phyloP scores from a whole-genome alignment of 2,797 vertebrate genomes.

The Micromesistius poutassou region DNA sequence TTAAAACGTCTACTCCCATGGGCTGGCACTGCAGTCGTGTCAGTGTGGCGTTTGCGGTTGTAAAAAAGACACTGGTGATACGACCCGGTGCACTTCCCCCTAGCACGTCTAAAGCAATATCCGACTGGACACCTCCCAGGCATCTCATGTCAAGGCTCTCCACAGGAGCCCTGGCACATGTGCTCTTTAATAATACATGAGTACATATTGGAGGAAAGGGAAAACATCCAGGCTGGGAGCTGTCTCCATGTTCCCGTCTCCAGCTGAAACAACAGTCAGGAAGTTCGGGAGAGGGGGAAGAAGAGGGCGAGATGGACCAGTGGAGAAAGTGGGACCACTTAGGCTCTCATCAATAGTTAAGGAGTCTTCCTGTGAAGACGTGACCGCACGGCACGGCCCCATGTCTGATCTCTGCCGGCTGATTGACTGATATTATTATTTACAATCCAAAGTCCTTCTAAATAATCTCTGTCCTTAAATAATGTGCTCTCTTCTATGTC shows the following conservation, averaged over 20 bases:
- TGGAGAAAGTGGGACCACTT: constrained; percentile 73
- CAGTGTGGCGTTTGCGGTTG: background rate
- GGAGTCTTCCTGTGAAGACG: constrained; percentile 56
- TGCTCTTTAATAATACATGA: constrained; percentile 68
- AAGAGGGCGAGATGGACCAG: constrained; percentile 21
- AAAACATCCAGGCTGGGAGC: constrained; percentile 40
- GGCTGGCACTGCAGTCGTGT: background rate
- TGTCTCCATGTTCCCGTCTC: constrained; percentile 44
- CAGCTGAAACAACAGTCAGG: constrained; percentile 67
- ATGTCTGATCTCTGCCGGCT: constrained; percentile 31
- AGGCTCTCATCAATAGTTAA: constrained; percentile 77
- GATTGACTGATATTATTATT: background rate
- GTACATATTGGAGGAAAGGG: constrained; percentile 37
- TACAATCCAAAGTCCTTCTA: too few species aligned
- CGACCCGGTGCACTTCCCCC: background rate
- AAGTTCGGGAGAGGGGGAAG: constrained; percentile 40
- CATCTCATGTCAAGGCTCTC: constrained; percentile 32
- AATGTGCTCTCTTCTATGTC: background rate
- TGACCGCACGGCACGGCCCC: constrained; percentile 20
- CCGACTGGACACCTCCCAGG: constrained; percentile 36
- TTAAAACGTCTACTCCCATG: too few species aligned
- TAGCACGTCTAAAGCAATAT: background rate
- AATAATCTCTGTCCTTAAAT: too few species aligned
- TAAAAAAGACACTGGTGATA: background rate
- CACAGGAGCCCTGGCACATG: constrained; percentile 45